A percentile compares a stretch with the other conserved stretches of the same genome.
Conservation (phyloP, 2,888 invertebrate genomes). For the Cataglyphis livida region DNA sequence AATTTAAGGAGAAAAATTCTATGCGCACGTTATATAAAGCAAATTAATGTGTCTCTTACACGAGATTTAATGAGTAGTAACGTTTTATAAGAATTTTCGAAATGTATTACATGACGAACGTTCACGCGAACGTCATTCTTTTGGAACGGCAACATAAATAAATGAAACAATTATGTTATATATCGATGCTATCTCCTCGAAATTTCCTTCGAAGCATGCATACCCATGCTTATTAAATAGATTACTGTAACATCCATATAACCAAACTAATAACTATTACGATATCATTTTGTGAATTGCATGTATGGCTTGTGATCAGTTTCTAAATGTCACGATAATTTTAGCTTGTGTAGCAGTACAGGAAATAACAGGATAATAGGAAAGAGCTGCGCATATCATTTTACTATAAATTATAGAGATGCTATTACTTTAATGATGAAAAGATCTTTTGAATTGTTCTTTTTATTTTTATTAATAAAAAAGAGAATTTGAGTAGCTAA, state of each 20-base stretch:
- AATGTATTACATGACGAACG: constrained; percentile 9
- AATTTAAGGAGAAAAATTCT: constrained; percentile 43
- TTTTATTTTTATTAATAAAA: not conserved
- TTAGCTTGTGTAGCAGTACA: constrained; percentile 5
- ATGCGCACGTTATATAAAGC: constrained; percentile 35
- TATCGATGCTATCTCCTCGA: not conserved
- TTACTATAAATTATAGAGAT: not conserved
- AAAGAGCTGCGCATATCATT: constrained; percentile 12
- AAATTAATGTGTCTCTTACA: constrained; percentile 45
- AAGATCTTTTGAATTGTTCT: not conserved
- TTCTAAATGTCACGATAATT: constrained; percentile 62
- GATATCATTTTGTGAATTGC: constrained; percentile 15
- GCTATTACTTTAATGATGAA: constrained; percentile 9
- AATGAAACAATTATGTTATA: constrained; percentile 4
- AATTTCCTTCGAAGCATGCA: not conserved
- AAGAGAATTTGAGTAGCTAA: not conserved
- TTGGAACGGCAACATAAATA: not conserved
- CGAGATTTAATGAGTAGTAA: constrained; percentile 48
- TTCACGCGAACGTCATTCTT: constrained; percentile 9
- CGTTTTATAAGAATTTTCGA: constrained; percentile 49
- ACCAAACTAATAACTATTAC: not conserved
- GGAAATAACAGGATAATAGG: constrained; percentile 45
- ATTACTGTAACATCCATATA: not conserved
- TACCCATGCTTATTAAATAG: not conserved
- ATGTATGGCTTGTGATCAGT: constrained; percentile 42